Percentiles rank a stretch among this genome's conserved stretches.
phyloP scores from a whole-genome alignment of 2,113 vertebrate genomes.

The Nyctibius bracteatus region DNA sequence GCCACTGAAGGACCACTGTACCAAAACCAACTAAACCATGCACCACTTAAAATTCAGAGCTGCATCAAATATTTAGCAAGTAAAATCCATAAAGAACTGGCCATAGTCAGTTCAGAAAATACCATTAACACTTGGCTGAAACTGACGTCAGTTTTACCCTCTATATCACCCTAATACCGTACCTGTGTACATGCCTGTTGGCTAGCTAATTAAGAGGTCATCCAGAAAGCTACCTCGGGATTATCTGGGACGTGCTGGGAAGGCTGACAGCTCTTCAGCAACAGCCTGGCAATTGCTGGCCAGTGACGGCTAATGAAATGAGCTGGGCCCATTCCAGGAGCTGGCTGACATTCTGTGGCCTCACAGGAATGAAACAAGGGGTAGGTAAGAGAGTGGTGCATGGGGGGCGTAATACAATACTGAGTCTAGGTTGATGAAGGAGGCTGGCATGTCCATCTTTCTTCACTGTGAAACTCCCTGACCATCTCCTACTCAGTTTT shows the following conservation, averaged over 20 bases:
- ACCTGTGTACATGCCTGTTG: background rate
- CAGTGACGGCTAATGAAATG: background rate
- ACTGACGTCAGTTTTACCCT: background rate
- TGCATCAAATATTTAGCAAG: conserved; percentile 16
- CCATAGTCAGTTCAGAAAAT: background rate
- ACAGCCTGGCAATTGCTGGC: background rate
- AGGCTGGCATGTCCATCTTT: background rate
- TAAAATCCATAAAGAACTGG: background rate
- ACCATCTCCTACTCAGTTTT: background rate
- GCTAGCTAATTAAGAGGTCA: background rate
- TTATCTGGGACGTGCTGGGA: background rate
- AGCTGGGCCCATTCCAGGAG: background rate
- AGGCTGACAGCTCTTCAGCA: background rate
- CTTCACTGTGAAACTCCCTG: background rate
- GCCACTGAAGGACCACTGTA: background rate
- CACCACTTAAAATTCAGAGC: background rate
- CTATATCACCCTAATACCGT: background rate
- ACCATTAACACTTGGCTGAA: background rate
- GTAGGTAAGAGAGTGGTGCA: background rate
- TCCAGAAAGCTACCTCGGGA: background rate
- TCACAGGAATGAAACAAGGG: background rate
- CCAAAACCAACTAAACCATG: background rate
- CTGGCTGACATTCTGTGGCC: background rate
- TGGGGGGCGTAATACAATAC: background rate
- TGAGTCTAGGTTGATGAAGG: background rate